Percentiles rank a stretch among this genome's conserved stretches.
phyloP scores from a whole-genome alignment of 2,113 vertebrate species.

The Alligator sinensis region DNA sequence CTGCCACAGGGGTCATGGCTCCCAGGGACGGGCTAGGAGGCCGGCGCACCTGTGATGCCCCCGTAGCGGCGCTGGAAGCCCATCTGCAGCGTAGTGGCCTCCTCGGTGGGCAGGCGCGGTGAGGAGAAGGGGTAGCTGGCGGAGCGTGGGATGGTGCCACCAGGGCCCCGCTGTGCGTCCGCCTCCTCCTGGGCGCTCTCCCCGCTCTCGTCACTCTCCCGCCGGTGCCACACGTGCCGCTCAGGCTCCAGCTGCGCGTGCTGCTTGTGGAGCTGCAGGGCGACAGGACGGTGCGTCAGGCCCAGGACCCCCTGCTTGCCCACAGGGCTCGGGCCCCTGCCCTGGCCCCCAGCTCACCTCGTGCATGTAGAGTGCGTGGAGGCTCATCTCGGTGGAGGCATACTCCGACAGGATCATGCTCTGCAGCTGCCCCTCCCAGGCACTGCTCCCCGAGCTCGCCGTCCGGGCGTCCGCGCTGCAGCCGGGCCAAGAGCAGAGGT shows the following conservation, averaged over 20 bases:
- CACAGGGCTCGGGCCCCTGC: fast-evolving
- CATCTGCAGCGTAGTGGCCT: slow-evolving; percentile 79
- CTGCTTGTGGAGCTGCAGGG: slow-evolving; percentile 92
- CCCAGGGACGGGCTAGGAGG: not conserved
- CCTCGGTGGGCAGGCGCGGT: slow-evolving; percentile 73
- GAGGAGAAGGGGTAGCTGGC: slow-evolving; percentile 91
- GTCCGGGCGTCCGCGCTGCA: slow-evolving; percentile 90
- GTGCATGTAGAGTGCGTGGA: slow-evolving; percentile 97
- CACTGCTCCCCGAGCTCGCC: slow-evolving; percentile 94
- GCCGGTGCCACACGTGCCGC: slow-evolving; percentile 95
- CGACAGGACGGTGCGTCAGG: not conserved
- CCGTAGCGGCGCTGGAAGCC: slow-evolving; percentile 83
- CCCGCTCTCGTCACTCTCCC: slow-evolving; percentile 95
- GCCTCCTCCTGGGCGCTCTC: slow-evolving; percentile 90
- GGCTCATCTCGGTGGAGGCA: slow-evolving; percentile 97
- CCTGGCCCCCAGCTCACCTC: slow-evolving; percentile 83
- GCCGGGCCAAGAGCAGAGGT: not conserved
- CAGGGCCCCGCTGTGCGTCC: slow-evolving; percentile 65
- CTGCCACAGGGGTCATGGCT: fast-evolving
- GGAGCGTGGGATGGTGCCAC: slow-evolving; percentile 85
- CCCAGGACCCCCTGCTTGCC: not conserved
- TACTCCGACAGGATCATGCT: slow-evolving; percentile 96
- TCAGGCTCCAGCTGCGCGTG: slow-evolving; percentile 89
- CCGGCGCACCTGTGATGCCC: slow-evolving; percentile 82
- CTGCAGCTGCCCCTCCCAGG: slow-evolving; percentile 94